Base-by-base conservation (phyloP, 2,797 vertebrate species). In the Acanthurus tractus region DNA sequence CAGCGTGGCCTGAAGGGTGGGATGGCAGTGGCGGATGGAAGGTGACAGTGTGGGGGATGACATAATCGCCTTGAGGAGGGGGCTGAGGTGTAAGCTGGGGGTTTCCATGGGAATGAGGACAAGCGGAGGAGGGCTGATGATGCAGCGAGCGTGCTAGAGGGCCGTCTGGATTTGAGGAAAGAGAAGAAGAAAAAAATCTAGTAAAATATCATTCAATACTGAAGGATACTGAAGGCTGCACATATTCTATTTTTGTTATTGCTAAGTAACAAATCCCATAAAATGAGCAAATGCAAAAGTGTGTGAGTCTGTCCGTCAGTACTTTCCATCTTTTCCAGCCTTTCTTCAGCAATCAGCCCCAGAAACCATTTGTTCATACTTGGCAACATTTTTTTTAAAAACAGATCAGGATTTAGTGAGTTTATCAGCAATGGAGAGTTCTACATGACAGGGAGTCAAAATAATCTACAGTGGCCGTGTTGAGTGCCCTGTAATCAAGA, bases 41-140 rank as follows among this genome's bases (percentile, higher is more conserved):
- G 80, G 97, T 96, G 61, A 99, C 96, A 0, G 96, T 95, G 92
- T 99, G 98, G 85, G 98, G 97, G 89, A 99, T 97, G 82, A 99
- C 96, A 79, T 99, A 99, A 87, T 99, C 97, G 55, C 97, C 95
- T 90, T 96, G 97, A 23, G 97, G 94, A 62, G 97, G 94, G 22
- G 97, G 96, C 77, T 96, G 98, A 18, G 97, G 94, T 67, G 97
- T 95, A 46, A 97, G 96, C 63, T 97, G 97, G 56, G 97, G 96
- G 89, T 97, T 99, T 76, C 96, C 95, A 68, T 98, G 98, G 86
- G 98, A 96, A 78, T 99, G 98, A 77, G 97, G 98, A 81, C 98
- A 99, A 67, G 97, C 90, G 22, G 98, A 95, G 57, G 98, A 93
- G 54, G 97, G 90, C 90, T 99, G 98, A 92, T 99, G 98, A 88